Base-by-base conservation (phyloP, 2,888 invertebrate genomes). In the Caenorhabditis sp. region DNA sequence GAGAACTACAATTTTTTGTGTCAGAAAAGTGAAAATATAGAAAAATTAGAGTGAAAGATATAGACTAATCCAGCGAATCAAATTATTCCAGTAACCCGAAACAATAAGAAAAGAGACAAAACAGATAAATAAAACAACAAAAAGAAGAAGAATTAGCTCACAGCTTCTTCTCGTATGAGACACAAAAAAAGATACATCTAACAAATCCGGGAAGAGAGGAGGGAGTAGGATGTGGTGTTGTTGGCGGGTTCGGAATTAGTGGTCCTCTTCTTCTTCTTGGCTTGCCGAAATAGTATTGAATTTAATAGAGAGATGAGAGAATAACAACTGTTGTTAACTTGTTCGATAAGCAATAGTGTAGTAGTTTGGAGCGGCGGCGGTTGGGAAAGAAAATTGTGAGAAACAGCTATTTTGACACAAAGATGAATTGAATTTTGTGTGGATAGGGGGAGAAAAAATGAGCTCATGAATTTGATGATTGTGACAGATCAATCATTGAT, bases 271-370 rank as follows among this genome's bases (percentile, higher is more conserved):
- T 53, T 53, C 25, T 53, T 3, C 1, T 5, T 23, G 8, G 23
- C 53, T 21, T 17, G 50, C 7, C 3, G 17, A 53, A 53, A 53
- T 53, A 53, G 53, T 12, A 21, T 53, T n/a, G 21, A 21, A 4
- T 53, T 53, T 71, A 60, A 67, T 71, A 59, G 67, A 60, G 57
- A 63, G 64, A 61, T 72, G 58, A 72, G 67, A 63, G 67, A 72
- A 67, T 67, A 67, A 72, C 72, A 72, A 72, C 72, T 63, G 72
- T 72, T 72, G 72, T 72, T 64, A 72, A 72, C 72, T 72, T 67
- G 72, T 72, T 72, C 67, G 57, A 20, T 27, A 31, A 17, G 36
- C 38, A 36, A 31, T 31, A 58, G 52, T 20, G 36, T 21, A 21
- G 23, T 49, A 36, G 27, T n/a, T 54, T 25, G n/a, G 31, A 21